Base-by-base conservation (phyloP, 2,888 invertebrate species). In the Coleophora deauratella region DNA sequence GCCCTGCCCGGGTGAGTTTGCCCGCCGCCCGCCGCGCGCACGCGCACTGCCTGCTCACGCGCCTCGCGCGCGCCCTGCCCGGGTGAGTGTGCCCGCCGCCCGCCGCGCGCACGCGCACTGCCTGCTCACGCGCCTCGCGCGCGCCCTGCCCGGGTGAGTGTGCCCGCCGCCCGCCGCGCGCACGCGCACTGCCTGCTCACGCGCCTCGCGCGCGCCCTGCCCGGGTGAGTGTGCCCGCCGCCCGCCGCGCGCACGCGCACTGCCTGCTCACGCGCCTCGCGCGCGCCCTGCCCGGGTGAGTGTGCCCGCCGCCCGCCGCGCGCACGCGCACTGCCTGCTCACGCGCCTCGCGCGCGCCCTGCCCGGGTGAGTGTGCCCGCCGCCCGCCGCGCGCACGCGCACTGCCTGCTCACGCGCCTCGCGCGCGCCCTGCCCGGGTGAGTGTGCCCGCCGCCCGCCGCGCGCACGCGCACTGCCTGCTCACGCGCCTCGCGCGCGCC, bases 111-210 rank as follows among this genome's bases (percentile, higher is more conserved):
- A 6, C 6, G 28, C 7, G 28, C 28, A 9, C 33, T 45, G 52
- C 44, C 44, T 34, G 8, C 42, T 40, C 38, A 33, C 41, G 13
- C 27, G 27, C 9, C 32, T 41, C 40, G 35, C 33, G 28, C 28
- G 7, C 28, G 28, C 28, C 28, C 7, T 28, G 28, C 28, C 9
- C 28, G 7, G 28, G 28, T 6, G 9, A 6, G 9, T 9, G 7
- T 9, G 28, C 7, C 28, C 6, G 28, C 28, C 6, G 28, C 28
- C 28, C 28, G 28, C 28, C 28, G 28, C 28, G n/a, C 28, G 28
- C 28, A 6, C 6, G 28, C 7, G 28, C 28, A 9, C 33, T 45
- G 52, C 44, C 44, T 34, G 8, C 42, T 40, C 38, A 33, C 41
- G 13, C 27, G 27, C 9, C 32, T 41, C 40, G 35, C 33, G 28